These are phyloP conservation scores for Macrobrachium nipponense DNA, from an alignment of 1,140 invertebrate genomes.

Conservation along the genomic window DNA sequence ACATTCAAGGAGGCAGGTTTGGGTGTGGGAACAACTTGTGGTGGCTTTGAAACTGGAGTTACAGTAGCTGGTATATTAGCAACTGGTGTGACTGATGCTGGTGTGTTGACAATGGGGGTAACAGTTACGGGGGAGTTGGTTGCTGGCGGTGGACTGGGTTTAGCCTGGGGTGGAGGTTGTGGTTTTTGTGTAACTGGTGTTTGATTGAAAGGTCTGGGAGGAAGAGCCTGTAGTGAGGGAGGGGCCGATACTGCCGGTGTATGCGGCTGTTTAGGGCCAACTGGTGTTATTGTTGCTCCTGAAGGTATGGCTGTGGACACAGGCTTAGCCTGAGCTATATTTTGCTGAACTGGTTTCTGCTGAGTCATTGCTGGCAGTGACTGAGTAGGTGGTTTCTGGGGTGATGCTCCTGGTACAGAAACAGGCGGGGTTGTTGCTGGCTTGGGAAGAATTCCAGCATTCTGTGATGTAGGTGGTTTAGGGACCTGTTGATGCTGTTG, in stretches of 20 bases:
- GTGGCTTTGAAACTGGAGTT: constrained; percentile 29
- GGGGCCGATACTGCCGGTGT: constrained; percentile 16
- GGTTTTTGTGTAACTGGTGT: constrained; percentile 14
- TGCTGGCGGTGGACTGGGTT: constrained; percentile 16
- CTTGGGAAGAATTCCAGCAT: constrained; percentile 40
- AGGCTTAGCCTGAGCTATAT: constrained; percentile 41
- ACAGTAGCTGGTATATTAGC: neutral
- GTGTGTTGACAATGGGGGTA: constrained; percentile 21
- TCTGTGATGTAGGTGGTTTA: constrained; percentile 11
- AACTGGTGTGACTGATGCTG: neutral
- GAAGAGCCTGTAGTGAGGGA: neutral
- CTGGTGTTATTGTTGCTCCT: constrained; percentile 37
- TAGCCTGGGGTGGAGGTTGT: constrained; percentile 34
- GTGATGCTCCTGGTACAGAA: constrained; percentile 1
- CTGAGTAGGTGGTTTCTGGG: constrained; percentile 28
- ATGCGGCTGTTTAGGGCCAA: constrained; percentile 35
- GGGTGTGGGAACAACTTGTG: constrained; percentile 3
- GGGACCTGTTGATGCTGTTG: constrained; percentile 39
- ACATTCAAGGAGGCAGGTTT: neutral
- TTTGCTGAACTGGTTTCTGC: constrained; percentile 38
- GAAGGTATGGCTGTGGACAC: constrained; percentile 54
- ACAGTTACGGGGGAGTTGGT: neutral
- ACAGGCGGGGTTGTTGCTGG: constrained; percentile 40
- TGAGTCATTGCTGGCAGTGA: constrained; percentile 16
- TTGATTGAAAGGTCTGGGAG: constrained; percentile 27